Conservation (phyloP, 2,888 invertebrate species). For the Euplexia lucipara region DNA sequence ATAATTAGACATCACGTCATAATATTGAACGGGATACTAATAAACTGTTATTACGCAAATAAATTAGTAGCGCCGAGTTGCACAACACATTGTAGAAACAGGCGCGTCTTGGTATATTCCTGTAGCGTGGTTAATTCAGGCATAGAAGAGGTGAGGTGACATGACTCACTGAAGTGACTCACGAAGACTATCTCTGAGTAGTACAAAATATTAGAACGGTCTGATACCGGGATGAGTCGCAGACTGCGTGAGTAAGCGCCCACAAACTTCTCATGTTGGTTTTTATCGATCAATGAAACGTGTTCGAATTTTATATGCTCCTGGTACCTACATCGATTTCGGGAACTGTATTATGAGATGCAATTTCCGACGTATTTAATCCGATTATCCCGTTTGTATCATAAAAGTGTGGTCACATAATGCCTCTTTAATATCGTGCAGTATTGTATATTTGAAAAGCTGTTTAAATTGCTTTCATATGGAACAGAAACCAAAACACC, state of each 20-base stretch:
- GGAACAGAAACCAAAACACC: conserved; percentile 19
- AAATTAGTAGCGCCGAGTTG: conserved; percentile 37
- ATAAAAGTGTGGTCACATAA: conserved; percentile 27
- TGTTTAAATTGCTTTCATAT: conserved; percentile 25
- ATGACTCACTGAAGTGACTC: conserved; percentile 70
- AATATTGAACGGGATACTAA: conserved; percentile 32
- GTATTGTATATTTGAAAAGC: conserved; percentile 24
- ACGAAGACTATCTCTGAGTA: conserved; percentile 63
- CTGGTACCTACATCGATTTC: conserved; percentile 37
- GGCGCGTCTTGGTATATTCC: conserved; percentile 56
- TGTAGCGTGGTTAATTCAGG: conserved; percentile 71
- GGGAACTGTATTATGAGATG: conserved; percentile 21
- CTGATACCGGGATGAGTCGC: conserved; percentile 71
- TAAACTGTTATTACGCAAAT: conserved; percentile 47
- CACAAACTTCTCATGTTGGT: conserved; percentile 33
- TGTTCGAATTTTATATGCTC: conserved; percentile 34
- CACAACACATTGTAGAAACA: conserved; percentile 53
- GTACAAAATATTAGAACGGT: conserved; percentile 71
- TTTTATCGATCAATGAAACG: conserved; percentile 53
- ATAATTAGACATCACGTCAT: conserved; percentile 30
- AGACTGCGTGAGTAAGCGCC: conserved; percentile 70
- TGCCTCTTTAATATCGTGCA: neutral
- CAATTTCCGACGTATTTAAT: conserved; percentile 35
- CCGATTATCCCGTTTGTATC: conserved; percentile 21
- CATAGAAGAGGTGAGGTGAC: conserved; percentile 69